Evolutionary conservation across 2,113 vertebrate genomes (phyloP).

Genomic region (Hypomesus transpacificus): DNA sequence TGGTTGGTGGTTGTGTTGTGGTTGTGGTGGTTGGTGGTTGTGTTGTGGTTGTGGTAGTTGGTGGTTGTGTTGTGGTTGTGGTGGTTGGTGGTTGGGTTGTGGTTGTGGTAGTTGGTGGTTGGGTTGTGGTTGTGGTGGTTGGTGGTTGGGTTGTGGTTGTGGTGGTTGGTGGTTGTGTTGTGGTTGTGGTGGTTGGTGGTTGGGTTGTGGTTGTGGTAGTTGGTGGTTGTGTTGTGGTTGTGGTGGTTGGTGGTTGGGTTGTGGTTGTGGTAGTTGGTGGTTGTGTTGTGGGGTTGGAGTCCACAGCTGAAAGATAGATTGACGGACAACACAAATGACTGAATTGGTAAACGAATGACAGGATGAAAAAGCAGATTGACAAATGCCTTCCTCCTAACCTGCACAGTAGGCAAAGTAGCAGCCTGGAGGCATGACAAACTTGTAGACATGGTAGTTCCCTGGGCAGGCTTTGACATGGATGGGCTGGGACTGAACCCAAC

Average conservation of each 20-base stretch:
- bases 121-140: background rate
- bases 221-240: no score
- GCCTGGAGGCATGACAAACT: conserved; percentile 24
- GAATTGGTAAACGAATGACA: no score
- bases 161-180: background rate
- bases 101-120: background rate
- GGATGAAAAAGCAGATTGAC: no score
- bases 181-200: background rate
- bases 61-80: background rate
- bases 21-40: no score
- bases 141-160: background rate
- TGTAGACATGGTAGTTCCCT: conserved; percentile 41
- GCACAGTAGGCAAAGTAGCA: conserved; percentile 39
- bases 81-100: background rate
- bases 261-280: no score
- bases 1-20: background rate
- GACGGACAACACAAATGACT: no score
- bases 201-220: background rate
- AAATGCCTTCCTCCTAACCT: conserved; percentile 11
- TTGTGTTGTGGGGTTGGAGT: no score
- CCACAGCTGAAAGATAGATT: no score
- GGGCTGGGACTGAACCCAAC: conserved; percentile 23
- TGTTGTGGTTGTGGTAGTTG: background rate
- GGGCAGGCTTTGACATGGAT: conserved; percentile 44
- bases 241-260: no score